Conservation (phyloP, 1,140 invertebrate species). For the Rhizoglyphus robini region DNA sequence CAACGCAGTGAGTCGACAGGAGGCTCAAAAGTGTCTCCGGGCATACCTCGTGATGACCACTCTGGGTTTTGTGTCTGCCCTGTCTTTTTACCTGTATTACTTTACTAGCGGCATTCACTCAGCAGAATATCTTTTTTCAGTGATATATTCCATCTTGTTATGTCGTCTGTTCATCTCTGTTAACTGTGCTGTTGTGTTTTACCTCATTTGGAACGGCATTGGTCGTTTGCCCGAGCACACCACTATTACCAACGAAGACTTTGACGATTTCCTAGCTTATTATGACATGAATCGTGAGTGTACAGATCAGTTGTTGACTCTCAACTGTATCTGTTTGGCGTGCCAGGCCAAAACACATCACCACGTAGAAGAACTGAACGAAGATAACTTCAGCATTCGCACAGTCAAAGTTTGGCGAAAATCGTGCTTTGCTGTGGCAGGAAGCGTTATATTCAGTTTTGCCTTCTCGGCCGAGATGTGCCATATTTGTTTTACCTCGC, state of each 20-base stretch:
- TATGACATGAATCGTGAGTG: constrained; percentile 3
- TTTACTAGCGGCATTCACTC: not conserved
- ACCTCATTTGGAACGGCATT: not conserved
- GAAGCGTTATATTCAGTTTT: not conserved
- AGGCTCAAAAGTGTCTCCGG: not conserved
- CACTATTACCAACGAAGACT: not conserved
- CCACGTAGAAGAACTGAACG: not conserved
- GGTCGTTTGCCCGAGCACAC: not conserved
- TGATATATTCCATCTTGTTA: not conserved
- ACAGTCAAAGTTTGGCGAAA: not conserved
- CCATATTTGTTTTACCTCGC: not conserved
- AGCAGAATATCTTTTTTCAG: not conserved
- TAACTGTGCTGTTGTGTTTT: not conserved
- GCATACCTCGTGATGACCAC: not conserved
- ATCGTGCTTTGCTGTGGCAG: not conserved
- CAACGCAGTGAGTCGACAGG: not conserved
- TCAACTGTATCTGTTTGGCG: not conserved
- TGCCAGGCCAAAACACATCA: not conserved
- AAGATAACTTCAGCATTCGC: not conserved
- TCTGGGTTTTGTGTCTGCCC: not conserved
- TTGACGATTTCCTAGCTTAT: constrained; percentile 6
- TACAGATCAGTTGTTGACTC: not conserved
- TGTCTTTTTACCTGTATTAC: not conserved
- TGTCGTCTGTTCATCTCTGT: not conserved
- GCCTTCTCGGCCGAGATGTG: not conserved